Conservation (phyloP, 2,113 vertebrate genomes). For the Riparia riparia region DNA sequence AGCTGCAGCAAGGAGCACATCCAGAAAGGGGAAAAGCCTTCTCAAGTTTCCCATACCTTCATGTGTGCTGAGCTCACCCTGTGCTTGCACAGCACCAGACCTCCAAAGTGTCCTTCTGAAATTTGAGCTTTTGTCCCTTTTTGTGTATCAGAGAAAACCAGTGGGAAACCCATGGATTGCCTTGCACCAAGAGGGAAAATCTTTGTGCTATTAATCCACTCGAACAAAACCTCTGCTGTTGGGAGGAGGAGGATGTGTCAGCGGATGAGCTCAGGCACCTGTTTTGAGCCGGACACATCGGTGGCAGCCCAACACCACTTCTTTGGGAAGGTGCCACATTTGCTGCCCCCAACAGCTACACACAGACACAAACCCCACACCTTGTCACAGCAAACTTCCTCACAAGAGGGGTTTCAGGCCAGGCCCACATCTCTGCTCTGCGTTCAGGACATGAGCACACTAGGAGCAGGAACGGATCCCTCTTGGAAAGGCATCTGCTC, state of each 20-base stretch:
- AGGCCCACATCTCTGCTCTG: neutral
- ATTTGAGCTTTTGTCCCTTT: neutral
- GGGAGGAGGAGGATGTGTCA: neutral
- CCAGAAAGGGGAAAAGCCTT: neutral
- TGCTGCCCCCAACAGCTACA: neutral
- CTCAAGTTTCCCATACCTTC: neutral
- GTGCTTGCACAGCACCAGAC: neutral
- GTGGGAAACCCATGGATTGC: fast-evolving
- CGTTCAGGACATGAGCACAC: fast-evolving
- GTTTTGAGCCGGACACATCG: fast-evolving
- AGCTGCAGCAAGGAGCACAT: neutral
- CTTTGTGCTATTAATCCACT: neutral
- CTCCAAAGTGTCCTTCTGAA: neutral
- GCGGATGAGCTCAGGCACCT: neutral
- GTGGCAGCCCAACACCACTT: neutral
- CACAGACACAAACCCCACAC: neutral
- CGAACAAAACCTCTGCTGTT: neutral
- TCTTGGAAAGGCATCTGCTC: neutral
- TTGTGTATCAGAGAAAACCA: neutral
- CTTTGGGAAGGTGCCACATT: neutral
- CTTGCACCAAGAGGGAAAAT: neutral
- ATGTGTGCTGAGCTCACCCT: neutral
- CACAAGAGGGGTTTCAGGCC: neutral
- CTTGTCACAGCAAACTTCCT: neutral
- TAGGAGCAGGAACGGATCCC: neutral